Conservation (phyloP, 1,140 invertebrate species). For the Cheumatopsyche charites region DNA sequence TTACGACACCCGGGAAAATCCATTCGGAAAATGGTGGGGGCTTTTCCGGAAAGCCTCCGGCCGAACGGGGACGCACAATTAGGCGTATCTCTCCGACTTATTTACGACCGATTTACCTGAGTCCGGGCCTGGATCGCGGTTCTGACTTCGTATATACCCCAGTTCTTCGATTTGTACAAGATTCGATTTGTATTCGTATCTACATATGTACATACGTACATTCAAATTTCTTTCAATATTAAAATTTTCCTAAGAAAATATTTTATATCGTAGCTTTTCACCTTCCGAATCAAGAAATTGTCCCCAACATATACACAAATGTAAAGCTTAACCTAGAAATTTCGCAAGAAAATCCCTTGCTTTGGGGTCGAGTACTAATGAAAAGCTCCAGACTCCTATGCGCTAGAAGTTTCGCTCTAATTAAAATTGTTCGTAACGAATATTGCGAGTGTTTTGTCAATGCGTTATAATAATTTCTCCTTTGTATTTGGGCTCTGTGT, state of each 20-base stretch:
- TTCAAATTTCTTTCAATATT: too few relatives aligned
- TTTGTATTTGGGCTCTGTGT: background rate
- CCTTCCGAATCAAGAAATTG: too few relatives aligned
- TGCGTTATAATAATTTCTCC: background rate
- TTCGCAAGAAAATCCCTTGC: too few relatives aligned
- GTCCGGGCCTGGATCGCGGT: background rate
- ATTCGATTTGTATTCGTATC: too few relatives aligned
- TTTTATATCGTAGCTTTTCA: too few relatives aligned
- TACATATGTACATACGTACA: too few relatives aligned
- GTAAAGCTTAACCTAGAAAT: too few relatives aligned
- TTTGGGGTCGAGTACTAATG: background rate
- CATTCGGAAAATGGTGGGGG: background rate
- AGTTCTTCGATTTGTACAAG: too few relatives aligned
- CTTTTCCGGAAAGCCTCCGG: background rate
- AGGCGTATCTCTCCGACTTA: constrained; percentile 31
- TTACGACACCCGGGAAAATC: constrained; percentile 2
- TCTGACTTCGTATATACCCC: background rate
- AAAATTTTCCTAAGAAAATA: too few relatives aligned
- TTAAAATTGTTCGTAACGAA: background rate
- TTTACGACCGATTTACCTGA: constrained; percentile 28
- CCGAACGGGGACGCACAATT: constrained; percentile 22
- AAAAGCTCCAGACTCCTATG: background rate
- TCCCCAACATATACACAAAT: too few relatives aligned
- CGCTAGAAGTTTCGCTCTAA: background rate
- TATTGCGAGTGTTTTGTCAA: background rate